phyloP scores from a whole-genome alignment of 2,888 invertebrate genomes.

The Orgyia antiqua region DNA sequence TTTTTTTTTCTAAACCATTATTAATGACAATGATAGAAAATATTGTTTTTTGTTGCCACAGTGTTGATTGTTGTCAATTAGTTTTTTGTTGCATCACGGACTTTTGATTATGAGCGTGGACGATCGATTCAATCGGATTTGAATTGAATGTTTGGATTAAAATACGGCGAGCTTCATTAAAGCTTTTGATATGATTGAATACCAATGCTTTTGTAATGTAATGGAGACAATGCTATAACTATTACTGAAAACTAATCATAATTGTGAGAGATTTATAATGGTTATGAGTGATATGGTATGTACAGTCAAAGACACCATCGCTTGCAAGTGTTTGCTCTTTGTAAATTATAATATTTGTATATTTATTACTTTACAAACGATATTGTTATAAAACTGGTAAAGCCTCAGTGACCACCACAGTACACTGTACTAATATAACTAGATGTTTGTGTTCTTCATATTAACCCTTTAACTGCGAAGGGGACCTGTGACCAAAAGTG shows the following conservation, averaged over 20 bases:
- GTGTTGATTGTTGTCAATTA: constrained; percentile 76
- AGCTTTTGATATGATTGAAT: constrained; percentile 50
- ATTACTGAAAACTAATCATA: constrained; percentile 11
- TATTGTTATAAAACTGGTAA: too few species aligned
- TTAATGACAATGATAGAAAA: constrained; percentile 76
- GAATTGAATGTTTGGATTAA: constrained; percentile 72
- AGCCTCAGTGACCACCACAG: too few species aligned
- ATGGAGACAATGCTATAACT: constrained; percentile 30
- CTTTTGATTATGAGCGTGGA: constrained; percentile 62
- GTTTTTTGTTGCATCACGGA: constrained; percentile 61
- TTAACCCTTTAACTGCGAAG: too few species aligned
- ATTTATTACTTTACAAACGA: too few species aligned
- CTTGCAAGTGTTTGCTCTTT: too few species aligned
- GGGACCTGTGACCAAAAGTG: too few species aligned
- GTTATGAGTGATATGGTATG: too few species aligned
- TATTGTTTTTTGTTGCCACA: constrained; percentile 71
- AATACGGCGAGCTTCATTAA: constrained; percentile 62
- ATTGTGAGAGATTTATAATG: constrained; percentile 11
- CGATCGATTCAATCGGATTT: constrained; percentile 62
- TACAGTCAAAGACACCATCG: too few species aligned
- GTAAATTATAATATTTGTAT: too few species aligned
- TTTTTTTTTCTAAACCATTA: constrained; percentile 67
- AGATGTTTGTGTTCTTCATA: too few species aligned
- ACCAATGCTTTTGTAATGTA: constrained; percentile 29
- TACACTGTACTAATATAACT: too few species aligned